Conservation (phyloP, 2,113 vertebrate genomes). For the Psilopogon haemacephalus region DNA sequence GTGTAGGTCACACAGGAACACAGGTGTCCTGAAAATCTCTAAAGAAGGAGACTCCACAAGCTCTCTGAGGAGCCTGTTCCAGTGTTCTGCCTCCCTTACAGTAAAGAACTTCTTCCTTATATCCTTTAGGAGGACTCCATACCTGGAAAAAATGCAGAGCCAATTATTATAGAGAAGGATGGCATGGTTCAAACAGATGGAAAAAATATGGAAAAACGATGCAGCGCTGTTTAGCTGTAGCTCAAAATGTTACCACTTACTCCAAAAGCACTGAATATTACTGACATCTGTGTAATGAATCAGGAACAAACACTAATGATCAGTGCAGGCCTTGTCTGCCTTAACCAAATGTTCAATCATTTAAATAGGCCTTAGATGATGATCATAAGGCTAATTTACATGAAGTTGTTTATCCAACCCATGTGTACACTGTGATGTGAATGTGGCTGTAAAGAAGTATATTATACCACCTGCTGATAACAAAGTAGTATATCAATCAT, state of each 20-base stretch:
- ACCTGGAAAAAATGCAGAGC: neutral
- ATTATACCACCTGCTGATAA: neutral
- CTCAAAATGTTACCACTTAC: neutral
- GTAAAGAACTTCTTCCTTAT: too few relatives aligned
- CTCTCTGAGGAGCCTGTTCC: too few relatives aligned
- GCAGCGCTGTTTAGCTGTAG: neutral
- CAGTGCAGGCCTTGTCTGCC: neutral
- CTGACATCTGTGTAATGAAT: neutral
- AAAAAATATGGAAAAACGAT: neutral
- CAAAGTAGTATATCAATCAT: neutral
- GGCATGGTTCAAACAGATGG: neutral
- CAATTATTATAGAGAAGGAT: neutral
- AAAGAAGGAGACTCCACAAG: too few relatives aligned
- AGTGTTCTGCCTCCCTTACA: too few relatives aligned
- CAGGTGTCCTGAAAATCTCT: too few relatives aligned
- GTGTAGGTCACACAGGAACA: too few relatives aligned
- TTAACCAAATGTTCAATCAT: neutral
- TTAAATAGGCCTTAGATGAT: neutral
- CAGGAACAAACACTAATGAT: neutral
- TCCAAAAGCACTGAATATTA: too few relatives aligned
- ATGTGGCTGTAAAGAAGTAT: neutral
- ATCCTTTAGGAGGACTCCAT: neutral
- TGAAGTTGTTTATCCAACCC: neutral
- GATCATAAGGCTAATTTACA: neutral
- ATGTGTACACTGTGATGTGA: neutral